Evolutionary conservation across 2,113 vertebrate species (phyloP).

Genomic region (Pseudonaja textilis): DNA sequence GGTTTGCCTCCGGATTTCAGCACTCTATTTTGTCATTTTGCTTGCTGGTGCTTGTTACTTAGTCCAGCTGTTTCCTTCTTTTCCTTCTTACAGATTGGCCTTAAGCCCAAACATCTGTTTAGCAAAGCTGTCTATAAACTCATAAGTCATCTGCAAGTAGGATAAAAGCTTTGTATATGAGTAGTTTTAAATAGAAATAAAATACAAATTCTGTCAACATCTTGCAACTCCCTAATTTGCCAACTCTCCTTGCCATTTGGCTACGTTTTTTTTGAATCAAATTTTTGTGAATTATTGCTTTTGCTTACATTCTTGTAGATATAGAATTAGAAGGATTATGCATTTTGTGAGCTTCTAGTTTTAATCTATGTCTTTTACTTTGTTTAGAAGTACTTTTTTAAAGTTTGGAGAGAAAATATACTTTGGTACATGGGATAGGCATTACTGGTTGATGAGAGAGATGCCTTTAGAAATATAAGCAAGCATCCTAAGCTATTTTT

Average conservation of each 20-base stretch:
- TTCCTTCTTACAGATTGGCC: conserved; percentile 35
- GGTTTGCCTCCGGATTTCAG: conserved; percentile 46
- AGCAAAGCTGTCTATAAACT: conserved; percentile 18
- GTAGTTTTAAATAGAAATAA: conserved; percentile 22
- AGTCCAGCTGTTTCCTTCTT: conserved; percentile 40
- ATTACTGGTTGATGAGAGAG: background rate
- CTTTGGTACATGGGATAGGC: background rate
- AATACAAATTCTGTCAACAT: conserved; percentile 1
- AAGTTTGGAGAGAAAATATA: background rate
- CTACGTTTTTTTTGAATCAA: background rate
- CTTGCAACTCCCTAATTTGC: conserved; percentile 6
- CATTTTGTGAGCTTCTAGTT: background rate
- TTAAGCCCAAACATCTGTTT: conserved; percentile 16
- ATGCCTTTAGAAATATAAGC: background rate
- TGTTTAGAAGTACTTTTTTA: background rate
- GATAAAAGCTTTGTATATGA: background rate
- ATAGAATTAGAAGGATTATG: background rate
- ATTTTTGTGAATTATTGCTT: conserved; percentile 3
- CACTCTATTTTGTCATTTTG: conserved; percentile 45
- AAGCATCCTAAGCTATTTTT: background rate
- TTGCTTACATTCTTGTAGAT: background rate
- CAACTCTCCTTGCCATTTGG: background rate
- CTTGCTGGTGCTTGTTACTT: conserved; percentile 23
- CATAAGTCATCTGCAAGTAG: background rate
- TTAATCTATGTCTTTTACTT: background rate